Evolutionary conservation across 2,797 vertebrate species (phyloP), one percentile per base, ranked within the genome.

Genomic region (Fratercula arctica): DNA sequence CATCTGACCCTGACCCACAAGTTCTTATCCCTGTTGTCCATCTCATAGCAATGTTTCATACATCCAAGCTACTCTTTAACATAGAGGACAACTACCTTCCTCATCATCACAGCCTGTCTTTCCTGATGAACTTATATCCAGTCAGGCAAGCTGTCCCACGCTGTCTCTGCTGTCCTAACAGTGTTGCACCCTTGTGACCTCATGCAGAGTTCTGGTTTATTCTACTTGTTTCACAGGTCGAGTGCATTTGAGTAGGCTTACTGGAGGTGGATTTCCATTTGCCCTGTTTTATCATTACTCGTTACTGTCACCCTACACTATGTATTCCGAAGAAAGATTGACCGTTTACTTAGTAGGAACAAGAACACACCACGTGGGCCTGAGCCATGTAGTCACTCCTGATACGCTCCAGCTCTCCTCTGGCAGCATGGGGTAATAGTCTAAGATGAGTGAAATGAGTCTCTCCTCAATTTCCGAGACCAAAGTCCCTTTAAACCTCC

Each of bases 161-260:
- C 43, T 50, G 13, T 8, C 37, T 64, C 64, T 57, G 23, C 37
- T 56, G 9, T 37, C 45, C 20, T 51, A 66, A 66, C 11, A 14
- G 5, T 13, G n/a, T 13, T 45, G 14, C 29, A n/a, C 24, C 8
- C 39, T 66, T 39, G 51, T 25, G 28, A 66, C 53, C 37, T 39
- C n/a, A 5, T 16, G 20, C 16, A 45, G 21, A 28, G 12, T n/a
- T 59, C 51, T 18, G n/a, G 11, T 46, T 83, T 56, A 8, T 72
- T 18, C 53, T 18, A 2, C 43, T 43, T 1, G 26, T 57, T 76
- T 53, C 31, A 7, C 39, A 37, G 31, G 15, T 4, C 0, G 1
- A 31, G 26, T 43, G 5, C 19, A 4, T 61, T 37, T 46, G 11
- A 48, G 23, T 25, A 66, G 29, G 35, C 29, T 46, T 16, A 48